Evolutionary conservation across 1,140 invertebrate genomes (phyloP), one percentile per base, ranked within the genome.

Genomic region (Drosophila tani): DNA sequence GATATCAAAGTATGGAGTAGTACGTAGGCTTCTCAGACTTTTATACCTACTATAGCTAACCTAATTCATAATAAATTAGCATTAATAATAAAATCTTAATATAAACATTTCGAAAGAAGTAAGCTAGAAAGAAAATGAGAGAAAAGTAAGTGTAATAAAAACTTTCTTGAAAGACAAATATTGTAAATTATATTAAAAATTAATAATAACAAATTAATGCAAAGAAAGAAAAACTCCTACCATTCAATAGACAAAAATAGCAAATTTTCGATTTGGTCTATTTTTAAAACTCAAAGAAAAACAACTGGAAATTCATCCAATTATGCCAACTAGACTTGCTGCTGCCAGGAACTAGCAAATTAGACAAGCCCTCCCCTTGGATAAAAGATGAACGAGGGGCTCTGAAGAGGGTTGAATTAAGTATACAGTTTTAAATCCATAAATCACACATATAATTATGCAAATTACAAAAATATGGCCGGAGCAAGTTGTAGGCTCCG

Each of bases 361-460:
- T 77, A 77, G 70, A 77, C 78, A 70, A 56, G 43, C 19, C 46
- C 17, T 24, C 11, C 24, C n/a, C 11, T 32, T 11, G 29, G 27
- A 6, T 17, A 24, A 27, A 41, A 17, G 21, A 60, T 47, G 57
- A 66, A 58, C 57, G 38, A 19, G 59, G 8, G 14, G 19, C 9
- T 1, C 14, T 12, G 40, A 40, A 32, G 17, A 32, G 17, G 29
- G 21, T 12, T 29, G 17, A 40, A 73, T 74, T 74, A 74, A 73
- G 68, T 74, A 79, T 64, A 58, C 67, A 79, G 65, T 85, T 85
- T 81, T 64, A 84, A 85, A 90, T 85, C 78, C 85, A 90, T 88
- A 88, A 88, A 88, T 88, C 85, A 88, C 85, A 81, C 79, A 90
- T 85, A 88, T 90, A 88, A 88, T 90, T 88, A 88, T 88, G 85